These are phyloP conservation scores for Alsophila aescularia DNA, from an alignment of 2,888 invertebrate genomes.

Conservation along the genomic window DNA sequence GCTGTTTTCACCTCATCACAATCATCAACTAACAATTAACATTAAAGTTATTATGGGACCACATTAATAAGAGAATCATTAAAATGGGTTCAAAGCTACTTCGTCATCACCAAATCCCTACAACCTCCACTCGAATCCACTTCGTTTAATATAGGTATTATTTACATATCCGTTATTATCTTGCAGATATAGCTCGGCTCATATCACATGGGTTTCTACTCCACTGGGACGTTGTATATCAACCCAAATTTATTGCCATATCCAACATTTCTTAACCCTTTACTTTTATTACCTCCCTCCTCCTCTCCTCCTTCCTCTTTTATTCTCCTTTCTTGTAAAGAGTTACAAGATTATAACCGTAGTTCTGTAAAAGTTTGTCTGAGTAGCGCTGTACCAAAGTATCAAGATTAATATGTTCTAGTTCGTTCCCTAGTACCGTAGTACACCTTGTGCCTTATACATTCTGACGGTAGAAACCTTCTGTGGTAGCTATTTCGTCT, in stretches of 20 bases:
- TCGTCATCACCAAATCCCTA: neutral
- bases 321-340: neutral
- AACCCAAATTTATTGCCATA: conserved; percentile 68
- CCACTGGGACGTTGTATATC: conserved; percentile 66
- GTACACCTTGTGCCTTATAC: too few relatives aligned
- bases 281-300: conserved; percentile 48
- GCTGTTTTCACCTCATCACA: too few relatives aligned
- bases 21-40: too few relatives aligned
- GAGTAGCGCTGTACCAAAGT: neutral
- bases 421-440: neutral
- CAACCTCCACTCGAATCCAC: too few relatives aligned
- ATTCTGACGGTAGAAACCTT: too few relatives aligned
- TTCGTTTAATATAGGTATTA: neutral
- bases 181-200: conserved; percentile 40
- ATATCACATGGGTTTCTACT: conserved; percentile 55
- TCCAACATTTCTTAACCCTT: conserved; percentile 59
- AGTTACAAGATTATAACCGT: conserved; percentile 9
- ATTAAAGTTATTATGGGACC: too few relatives aligned
- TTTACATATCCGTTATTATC: conserved; percentile 7
- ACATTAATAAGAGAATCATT: too few relatives aligned
- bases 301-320: too few relatives aligned
- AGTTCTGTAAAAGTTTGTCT: conserved; percentile 5
- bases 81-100: too few relatives aligned
- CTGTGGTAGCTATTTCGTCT: too few relatives aligned
- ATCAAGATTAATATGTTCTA: too few relatives aligned